phyloP scores from a whole-genome alignment of 2,113 vertebrate species.

The Felis catus region DNA sequence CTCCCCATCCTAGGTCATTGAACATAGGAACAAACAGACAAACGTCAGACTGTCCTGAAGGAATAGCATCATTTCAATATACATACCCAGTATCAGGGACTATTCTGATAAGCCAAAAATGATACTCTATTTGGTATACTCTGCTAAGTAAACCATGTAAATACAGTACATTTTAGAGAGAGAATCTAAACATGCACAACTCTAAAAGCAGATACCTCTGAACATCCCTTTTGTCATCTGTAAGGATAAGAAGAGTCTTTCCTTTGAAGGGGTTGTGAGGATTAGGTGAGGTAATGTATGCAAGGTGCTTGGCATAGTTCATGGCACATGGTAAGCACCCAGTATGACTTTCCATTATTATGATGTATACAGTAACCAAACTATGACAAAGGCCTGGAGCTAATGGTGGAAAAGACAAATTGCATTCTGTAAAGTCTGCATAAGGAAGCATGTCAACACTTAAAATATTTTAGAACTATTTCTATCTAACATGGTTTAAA shows the following conservation, averaged over 20 bases:
- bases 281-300: neutral
- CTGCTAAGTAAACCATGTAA: neutral
- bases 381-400: neutral
- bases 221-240: neutral
- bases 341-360: neutral
- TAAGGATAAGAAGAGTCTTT: neutral
- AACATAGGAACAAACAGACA: neutral
- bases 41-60: neutral
- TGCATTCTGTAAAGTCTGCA: neutral
- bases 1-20: neutral
- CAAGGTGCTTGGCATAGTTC: neutral
- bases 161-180: neutral
- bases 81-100: neutral
- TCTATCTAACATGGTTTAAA: neutral
- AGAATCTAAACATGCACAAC: neutral
- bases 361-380: neutral
- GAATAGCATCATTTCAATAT: neutral
- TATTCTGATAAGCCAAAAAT: neutral
- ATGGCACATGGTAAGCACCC: neutral
- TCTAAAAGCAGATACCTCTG: neutral
- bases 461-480: slow-evolving; percentile 16
- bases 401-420: neutral
- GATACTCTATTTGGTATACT: neutral
- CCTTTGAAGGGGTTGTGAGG: neutral
- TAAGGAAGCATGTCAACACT: neutral